Base-by-base conservation (phyloP, 1,140 invertebrate genomes). In the Solenopsis invicta region DNA sequence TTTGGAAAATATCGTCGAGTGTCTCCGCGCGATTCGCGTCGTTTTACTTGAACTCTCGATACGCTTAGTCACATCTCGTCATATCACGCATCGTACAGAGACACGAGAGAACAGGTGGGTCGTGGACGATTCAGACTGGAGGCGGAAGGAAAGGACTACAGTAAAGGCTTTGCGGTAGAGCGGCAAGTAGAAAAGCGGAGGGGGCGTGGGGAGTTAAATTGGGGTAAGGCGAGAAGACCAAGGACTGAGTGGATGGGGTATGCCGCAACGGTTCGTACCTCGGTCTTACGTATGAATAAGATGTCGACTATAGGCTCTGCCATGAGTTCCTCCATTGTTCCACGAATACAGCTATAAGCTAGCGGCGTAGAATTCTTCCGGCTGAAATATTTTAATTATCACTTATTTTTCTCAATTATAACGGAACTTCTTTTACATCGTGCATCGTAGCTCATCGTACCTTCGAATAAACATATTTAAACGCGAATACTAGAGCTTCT, bases 101-200 rank as follows among this genome's bases (percentile, higher is more conserved):
- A 75, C 41, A 54, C 37, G 54, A 84, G 89, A 87, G 91, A 93
- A 93, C 93, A 93, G 93, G 91, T 93, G 92, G 90, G 88, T 91
- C 85, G 91, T 90, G 91, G 89, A 88, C 84, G 78, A 85, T 88
- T 91, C 75, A 66, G 86, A 74, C 77, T 62, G 52, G 85, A 72
- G 48, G 86, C 84, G 88, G 66, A 37, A 62, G 54, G 86, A 77
- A 66, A 74, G 76, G 50, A 61, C 78, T 34, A 72, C 24, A n/a
- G 69, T 41, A 50, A 74, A 84, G 69, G 66, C 29, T 29, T 2
- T 84, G 80, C 80, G 69, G 80, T 74, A 48, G 59, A 84, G 87
- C n/a, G 56, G 71, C 74, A 45, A 84, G 74, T 87, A 82, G 86
- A 62, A 64, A 85, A 59, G 75, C 59, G 85, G 50, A 54, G 29